Evolutionary conservation across 2,113 vertebrate genomes (phyloP).

Genomic region (Pachypanchax playfairii): DNA sequence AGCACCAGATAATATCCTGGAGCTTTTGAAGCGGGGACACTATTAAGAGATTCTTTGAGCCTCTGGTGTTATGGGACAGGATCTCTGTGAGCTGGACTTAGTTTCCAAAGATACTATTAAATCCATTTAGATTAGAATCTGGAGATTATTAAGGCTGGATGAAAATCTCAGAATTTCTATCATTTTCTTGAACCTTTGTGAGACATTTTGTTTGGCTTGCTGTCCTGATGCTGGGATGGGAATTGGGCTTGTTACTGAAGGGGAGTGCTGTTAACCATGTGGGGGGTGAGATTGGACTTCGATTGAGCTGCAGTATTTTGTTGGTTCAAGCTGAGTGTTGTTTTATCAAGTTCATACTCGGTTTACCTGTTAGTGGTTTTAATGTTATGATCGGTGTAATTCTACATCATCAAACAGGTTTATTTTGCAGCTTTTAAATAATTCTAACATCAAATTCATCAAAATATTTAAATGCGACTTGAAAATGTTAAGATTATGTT

Average conservation of each 20-base stretch:
- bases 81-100: not conserved
- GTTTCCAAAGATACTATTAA: not conserved
- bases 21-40: not conserved
- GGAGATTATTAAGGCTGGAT: not conserved
- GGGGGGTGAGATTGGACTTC: not conserved
- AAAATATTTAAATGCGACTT: too few species aligned
- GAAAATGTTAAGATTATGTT: too few species aligned
- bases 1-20: not conserved
- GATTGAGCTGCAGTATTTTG: not conserved
- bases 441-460: too few species aligned
- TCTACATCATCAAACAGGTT: too few species aligned
- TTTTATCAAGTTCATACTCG: not conserved
- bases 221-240: not conserved
- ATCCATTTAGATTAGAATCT: not conserved
- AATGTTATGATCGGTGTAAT: not conserved
- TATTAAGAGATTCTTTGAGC: not conserved
- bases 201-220: not conserved
- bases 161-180: not conserved
- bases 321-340: not conserved
- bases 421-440: too few species aligned
- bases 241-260: not conserved
- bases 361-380: not conserved
- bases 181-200: not conserved
- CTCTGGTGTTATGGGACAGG: too few species aligned
- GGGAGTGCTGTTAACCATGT: not conserved